phyloP scores from a whole-genome alignment of 64 coral and sea anemone genomes.

The Pachyseris speciosa region DNA sequence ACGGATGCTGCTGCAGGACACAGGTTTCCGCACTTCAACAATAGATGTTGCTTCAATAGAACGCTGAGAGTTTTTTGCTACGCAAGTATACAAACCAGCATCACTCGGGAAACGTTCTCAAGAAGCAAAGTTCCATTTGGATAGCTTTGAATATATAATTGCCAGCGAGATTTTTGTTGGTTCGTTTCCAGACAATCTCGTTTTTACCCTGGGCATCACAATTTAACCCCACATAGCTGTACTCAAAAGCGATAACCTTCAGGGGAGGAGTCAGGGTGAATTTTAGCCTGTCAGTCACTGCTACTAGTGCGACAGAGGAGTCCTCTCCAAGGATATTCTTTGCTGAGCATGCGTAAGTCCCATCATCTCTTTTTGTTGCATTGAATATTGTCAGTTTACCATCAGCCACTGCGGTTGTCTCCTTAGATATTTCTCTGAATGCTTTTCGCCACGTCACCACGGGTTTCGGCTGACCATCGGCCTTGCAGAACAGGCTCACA shows the following conservation, averaged over 20 bases:
- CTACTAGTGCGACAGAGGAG: not conserved
- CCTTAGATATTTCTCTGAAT: not conserved
- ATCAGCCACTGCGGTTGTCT: not conserved
- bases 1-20: not conserved
- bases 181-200: not conserved
- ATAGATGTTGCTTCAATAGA: not conserved
- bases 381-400: not conserved
- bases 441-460: constrained; percentile 59
- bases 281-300: constrained; percentile 14
- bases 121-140: constrained; percentile 3
- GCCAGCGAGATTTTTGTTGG: not conserved
- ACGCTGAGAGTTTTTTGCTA: not conserved
- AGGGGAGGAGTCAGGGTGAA: not conserved
- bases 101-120: not conserved
- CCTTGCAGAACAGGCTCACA: not conserved
- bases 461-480: constrained; percentile 38
- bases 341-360: too few species aligned
- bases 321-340: constrained; percentile 8
- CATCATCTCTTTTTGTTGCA: not conserved
- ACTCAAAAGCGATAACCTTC: not conserved
- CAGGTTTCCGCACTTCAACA: not conserved
- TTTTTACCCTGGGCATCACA: not conserved
- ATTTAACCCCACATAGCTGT: not conserved
- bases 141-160: not conserved
- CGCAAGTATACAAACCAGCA: constrained; percentile 6